Evolutionary conservation across 2,797 vertebrate species (phyloP).

Genomic region (Sylvia borin): DNA sequence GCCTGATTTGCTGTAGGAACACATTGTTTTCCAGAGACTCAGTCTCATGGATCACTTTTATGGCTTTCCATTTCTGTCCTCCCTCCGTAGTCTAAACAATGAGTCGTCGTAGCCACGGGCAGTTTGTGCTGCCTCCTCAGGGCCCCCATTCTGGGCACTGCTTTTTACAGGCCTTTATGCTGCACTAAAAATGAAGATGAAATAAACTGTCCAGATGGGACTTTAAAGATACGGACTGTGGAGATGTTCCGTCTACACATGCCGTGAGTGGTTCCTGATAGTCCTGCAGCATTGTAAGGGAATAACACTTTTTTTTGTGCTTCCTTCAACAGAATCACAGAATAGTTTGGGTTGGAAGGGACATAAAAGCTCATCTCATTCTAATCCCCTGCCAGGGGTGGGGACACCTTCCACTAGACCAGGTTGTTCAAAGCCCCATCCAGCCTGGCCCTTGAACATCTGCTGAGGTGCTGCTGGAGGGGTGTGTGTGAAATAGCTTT

Average conservation of each 20-base stretch:
- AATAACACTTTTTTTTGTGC: not conserved
- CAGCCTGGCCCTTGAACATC: not conserved
- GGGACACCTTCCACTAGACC: not conserved
- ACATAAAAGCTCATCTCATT: not conserved
- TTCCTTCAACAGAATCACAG: not conserved
- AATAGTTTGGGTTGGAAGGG: not conserved
- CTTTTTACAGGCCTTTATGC: conserved; percentile 11
- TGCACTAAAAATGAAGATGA: conserved; percentile 35
- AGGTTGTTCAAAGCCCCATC: not conserved
- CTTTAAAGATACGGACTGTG: not conserved
- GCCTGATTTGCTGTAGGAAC: not conserved
- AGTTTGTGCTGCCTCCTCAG: not conserved
- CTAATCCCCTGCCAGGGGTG: not conserved
- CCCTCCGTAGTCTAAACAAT: not conserved
- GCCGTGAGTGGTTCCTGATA: not conserved
- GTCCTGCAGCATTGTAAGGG: not conserved
- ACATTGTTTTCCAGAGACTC: not conserved
- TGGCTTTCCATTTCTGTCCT: conserved; percentile 2
- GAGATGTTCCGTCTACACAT: not conserved
- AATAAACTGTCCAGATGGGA: conserved; percentile 26
- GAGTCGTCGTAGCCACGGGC: not conserved
- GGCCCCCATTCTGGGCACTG: not conserved
- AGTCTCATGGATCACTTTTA: conserved; percentile 17
- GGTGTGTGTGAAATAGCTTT: not conserved
- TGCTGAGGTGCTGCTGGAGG: not conserved